Evolutionary conservation across 2,113 vertebrate genomes (phyloP).

Genomic region (Pithys albifrons): DNA sequence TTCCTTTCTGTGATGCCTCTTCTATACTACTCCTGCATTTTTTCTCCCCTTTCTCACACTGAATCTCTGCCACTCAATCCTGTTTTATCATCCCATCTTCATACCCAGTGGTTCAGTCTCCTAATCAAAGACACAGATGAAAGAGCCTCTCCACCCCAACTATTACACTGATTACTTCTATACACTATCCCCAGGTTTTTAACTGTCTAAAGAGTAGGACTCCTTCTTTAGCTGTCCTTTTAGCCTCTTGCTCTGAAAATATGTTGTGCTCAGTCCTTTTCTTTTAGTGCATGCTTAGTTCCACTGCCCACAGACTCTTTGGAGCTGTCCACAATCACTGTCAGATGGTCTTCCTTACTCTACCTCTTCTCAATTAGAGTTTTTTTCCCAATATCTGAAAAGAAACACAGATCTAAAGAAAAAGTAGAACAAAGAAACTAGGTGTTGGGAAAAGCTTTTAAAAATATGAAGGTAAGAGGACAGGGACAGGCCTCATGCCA

Average conservation of each 20-base stretch:
- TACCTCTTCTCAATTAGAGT: not conserved
- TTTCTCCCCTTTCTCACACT: not conserved
- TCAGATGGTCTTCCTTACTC: not conserved
- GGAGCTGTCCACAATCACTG: not conserved
- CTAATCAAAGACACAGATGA: not conserved
- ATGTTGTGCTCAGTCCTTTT: not conserved
- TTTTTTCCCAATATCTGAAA: not conserved
- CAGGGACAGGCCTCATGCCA: not conserved
- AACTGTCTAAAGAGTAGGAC: not conserved
- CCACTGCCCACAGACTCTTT: not conserved
- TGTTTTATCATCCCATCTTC: not conserved
- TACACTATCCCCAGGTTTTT: not conserved
- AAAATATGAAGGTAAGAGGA: not conserved
- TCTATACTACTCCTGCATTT: not conserved
- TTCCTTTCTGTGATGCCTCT: not conserved
- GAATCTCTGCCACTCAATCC: not conserved
- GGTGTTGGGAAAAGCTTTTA: not conserved
- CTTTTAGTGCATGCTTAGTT: not conserved
- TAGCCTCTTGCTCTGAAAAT: not conserved
- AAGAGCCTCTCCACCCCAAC: not conserved
- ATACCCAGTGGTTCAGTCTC: not conserved
- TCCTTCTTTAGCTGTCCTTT: not conserved
- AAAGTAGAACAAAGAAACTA: not conserved
- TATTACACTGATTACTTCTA: not conserved
- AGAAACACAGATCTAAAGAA: not conserved